Evolutionary conservation across 2,113 vertebrate genomes (phyloP), one percentile per base, ranked within the genome.

Genomic region (Bubo blakistoni): DNA sequence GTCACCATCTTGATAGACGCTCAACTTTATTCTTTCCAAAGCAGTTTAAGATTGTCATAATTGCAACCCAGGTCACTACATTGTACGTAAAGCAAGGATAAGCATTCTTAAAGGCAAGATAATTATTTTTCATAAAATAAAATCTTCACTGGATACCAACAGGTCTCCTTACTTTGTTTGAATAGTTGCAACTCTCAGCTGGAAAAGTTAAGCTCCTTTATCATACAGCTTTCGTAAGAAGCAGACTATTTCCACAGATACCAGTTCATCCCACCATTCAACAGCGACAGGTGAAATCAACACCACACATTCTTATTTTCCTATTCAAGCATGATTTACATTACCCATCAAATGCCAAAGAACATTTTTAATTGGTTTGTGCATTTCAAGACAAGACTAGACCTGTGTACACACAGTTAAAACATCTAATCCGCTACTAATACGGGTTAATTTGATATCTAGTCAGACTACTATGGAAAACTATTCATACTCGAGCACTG

Each of bases 281-380:
- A 34, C 0, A 86, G 59, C 0, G 0, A 73, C 1, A 0, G 19
- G 34, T 6, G 14, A 81, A 78, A 81, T 11, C 73, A 81, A 52
- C 42, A 72, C 13, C 47, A 51, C 14, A 14, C 6, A 7, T 30
- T 26, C 24, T 55, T 44, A 44, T 24, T 61, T 46, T 58, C 22
- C 36, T 65, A 46, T 17, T 86, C 29, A 54, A 72, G 19, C 22
- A 49, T 4, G 7, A 62, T 59, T 81, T 13, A 59, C 8, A 16
- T 14, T 9, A 65, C 14, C 26, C 51, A 77, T 34, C 44, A 71
- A 81, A 83, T 34, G 59, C 29, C 59, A 86, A 42, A 83, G 16
- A n/a, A 20, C 52, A 17, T n/a, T 74, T 59, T 22, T 38, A 34
- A 62, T 7, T 8, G 16, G 7, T 32, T 27, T 42, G 25, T 0